Percentiles rank a stretch among this genome's conserved stretches.
These are phyloP conservation scores for Chromis chromis DNA, from an alignment of 2,797 vertebrate genomes.

Conservation along the genomic window DNA sequence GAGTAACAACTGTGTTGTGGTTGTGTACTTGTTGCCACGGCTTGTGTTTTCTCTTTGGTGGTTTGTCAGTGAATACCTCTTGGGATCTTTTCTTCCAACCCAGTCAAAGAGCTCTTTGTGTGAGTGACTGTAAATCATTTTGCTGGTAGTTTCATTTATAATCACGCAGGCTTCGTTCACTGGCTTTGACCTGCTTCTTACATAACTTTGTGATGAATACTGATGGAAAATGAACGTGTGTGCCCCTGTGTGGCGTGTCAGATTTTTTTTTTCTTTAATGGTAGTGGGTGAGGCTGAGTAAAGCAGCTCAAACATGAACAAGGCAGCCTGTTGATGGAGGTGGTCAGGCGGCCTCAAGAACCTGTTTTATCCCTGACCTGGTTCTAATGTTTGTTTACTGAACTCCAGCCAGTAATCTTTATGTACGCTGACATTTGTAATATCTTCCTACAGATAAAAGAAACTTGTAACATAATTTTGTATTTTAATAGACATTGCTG, in stretches of 20 bases:
- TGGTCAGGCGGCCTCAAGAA: slow-evolving; percentile 17
- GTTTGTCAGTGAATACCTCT: slow-evolving; percentile 1
- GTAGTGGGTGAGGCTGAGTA: slow-evolving; percentile 1
- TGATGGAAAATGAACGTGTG: slow-evolving; percentile 21
- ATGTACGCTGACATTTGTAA: not conserved
- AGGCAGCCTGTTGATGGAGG: slow-evolving; percentile 38
- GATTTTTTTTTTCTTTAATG: slow-evolving; percentile 16
- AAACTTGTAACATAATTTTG: not conserved
- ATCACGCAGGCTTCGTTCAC: slow-evolving; percentile 13
- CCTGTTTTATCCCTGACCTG: slow-evolving; percentile 38
- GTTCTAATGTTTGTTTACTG: slow-evolving; percentile 51
- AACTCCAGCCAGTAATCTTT: not conserved
- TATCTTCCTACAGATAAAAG: not conserved
- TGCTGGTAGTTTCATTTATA: slow-evolving; percentile 22
- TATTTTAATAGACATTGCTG: not conserved
- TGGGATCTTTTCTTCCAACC: slow-evolving; percentile 6
- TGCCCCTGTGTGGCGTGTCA: not conserved
- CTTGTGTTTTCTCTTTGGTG: not conserved
- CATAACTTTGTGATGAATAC: slow-evolving; percentile 39
- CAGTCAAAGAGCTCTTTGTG: slow-evolving; percentile 51
- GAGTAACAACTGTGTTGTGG: not conserved
- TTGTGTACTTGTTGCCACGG: slow-evolving; percentile 13
- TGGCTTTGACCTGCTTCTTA: slow-evolving; percentile 25
- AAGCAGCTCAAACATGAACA: slow-evolving; percentile 24
- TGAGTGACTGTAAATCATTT: slow-evolving; percentile 33